Conservation (phyloP, 2,888 invertebrate genomes). For the Piscicola geometra region DNA sequence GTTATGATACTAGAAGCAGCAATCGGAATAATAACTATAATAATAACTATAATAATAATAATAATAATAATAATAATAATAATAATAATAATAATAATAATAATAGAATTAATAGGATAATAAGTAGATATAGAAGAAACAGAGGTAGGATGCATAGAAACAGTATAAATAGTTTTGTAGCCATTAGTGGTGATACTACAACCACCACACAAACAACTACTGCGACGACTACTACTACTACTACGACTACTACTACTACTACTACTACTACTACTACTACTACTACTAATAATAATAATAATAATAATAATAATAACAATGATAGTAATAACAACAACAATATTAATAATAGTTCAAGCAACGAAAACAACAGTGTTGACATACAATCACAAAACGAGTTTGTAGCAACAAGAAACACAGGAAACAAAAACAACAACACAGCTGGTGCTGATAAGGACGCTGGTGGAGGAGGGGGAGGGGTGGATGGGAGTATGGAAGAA, state of each 20-base stretch:
- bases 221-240: too few relatives aligned
- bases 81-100: constrained; percentile 18
- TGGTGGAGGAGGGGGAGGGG: constrained; percentile 63
- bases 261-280: too few relatives aligned
- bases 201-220: not conserved
- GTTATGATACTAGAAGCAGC: not conserved
- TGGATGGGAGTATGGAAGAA: not conserved
- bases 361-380: not conserved
- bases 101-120: not conserved
- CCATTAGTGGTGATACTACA: not conserved
- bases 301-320: constrained; percentile 6
- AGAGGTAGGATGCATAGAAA: too few relatives aligned
- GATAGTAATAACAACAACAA: constrained; percentile 11
- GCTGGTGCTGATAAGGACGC: not conserved
- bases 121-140: too few relatives aligned
- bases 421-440: not conserved
- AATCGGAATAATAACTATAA: constrained; percentile 6
- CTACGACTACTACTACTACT: too few relatives aligned
- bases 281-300: not conserved
- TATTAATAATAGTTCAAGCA: not conserved
- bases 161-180: too few relatives aligned
- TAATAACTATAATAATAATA: constrained; percentile 13
- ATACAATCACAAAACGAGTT: not conserved
- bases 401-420: not conserved
- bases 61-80: constrained; percentile 16